Evolutionary conservation across 2,888 invertebrate genomes (phyloP).

Genomic region (Gortyna flavago): DNA sequence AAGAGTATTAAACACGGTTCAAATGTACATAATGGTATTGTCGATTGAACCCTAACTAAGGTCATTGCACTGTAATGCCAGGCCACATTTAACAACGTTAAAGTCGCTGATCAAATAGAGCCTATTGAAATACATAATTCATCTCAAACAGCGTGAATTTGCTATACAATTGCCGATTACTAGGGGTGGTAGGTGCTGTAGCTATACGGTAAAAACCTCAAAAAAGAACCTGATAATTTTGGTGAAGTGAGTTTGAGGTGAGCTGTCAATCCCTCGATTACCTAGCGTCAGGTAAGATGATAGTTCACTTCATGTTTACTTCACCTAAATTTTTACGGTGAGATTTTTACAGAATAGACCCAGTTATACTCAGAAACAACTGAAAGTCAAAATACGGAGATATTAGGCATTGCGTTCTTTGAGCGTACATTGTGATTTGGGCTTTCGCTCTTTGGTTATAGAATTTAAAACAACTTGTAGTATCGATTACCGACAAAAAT

Average conservation of each 20-base stretch:
- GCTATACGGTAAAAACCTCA: neutral
- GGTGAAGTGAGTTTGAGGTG: neutral
- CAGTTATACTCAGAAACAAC: conserved; percentile 1
- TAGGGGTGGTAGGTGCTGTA: conserved; percentile 19
- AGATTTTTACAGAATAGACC: neutral
- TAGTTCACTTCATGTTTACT: neutral
- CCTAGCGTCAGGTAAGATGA: neutral
- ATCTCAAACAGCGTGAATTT: conserved; percentile 34
- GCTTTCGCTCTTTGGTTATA: neutral
- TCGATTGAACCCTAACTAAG: conserved; percentile 26
- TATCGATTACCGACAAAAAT: neutral
- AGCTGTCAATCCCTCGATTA: neutral
- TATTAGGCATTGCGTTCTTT: neutral
- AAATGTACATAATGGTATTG: conserved; percentile 12
- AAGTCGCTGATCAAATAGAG: conserved; percentile 48
- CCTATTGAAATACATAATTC: conserved; percentile 39
- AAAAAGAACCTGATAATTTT: neutral
- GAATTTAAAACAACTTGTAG: neutral
- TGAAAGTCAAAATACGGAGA: neutral
- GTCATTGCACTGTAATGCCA: conserved; percentile 35
- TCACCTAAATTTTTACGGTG: neutral
- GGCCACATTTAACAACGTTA: neutral
- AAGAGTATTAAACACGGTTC: neutral
- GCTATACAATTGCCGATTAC: conserved; percentile 10
- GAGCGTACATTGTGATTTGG: neutral